Base-by-base conservation (phyloP, 2,888 invertebrate genomes). In the Punctoribates punctum region DNA sequence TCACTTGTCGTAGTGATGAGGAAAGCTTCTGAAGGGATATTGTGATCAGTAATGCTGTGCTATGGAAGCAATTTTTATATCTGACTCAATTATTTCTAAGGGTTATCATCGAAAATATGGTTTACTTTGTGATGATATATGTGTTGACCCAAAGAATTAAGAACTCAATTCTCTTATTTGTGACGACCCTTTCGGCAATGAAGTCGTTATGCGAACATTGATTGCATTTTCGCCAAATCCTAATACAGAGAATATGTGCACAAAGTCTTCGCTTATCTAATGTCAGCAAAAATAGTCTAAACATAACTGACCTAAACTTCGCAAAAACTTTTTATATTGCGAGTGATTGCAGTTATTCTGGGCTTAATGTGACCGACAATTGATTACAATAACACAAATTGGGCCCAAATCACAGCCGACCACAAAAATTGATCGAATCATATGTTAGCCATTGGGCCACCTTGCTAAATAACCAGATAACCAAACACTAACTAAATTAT, bases 291-390 rank as follows among this genome's bases (percentile, higher is more conserved):
- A 67, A 34, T 34, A n/a, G 42, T 4, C 67, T 42, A 42, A 67
- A 67, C 20, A 67, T 11, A 67, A 67, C 67, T 67, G 42, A 42
- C 67, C 67, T n/a, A 67, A 67, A 38, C 38, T 67, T 67, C 29
- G 23, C 20, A 38, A 17, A 38, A 67, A 67, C 38, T 67, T 67
- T 20, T 23, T 54, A 20, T 38, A 20, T 13, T 67, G 34, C 42
- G 17, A n/a, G 20, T 27, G 51, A 51, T n/a, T 51, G 51, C 51
- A n/a, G 5, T 51, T 20, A 20, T n/a, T 51, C 11, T n/a, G 1
- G 51, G n/a, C 51, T n/a, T 51, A 9, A 42, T 42, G 42, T 42
- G 42, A 42, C 8, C 34, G 9, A 13, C 42, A 5, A 42, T 9
- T 8, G 9, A 42, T 42, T 8, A 42, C 42, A 42, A 42, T 42